Evolutionary conservation across 2,888 invertebrate species (phyloP), one percentile per base, ranked within the genome.

Genomic region (Dolomedes plantarius): DNA sequence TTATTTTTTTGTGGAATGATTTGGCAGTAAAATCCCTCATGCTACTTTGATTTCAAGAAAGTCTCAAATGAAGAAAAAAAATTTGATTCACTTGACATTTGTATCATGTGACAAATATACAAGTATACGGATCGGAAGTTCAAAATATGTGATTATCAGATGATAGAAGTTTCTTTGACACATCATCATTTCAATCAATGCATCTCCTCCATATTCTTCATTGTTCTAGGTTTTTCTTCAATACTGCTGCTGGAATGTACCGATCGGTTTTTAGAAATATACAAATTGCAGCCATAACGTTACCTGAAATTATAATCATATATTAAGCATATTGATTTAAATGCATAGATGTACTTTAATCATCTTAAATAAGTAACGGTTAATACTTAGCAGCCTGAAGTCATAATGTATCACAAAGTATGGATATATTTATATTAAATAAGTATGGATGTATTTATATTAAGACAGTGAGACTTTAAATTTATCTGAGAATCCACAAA

Each of bases 231-330:
- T 23, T 11, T 23, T 56, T 16, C 19, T 56, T 56, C 23, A 56
- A 56, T 56, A 56, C 56, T 56, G 56, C 11, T 56, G 56, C 56
- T 56, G 19, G 46, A n/a, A 46, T 46, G 46, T 46, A 36, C 11
- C 36, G 11, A 7, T 46, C 5, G 23, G 23, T 56, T 11, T 62
- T 27, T 62, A 0, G 29, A 27, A 29, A 65, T n/a, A 23, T n/a
- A 29, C n/a, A 29, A 29, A 65, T 65, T 28, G 31, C 29, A 16
- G 3, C 69, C 41, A 69, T 23, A 41, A 41, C 36, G 69, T 69
- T 69, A 69, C 69, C 69, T 69, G 13, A 69, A 69, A 68, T 1
- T n/a, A 5, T n/a, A 67, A 67, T 16, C n/a, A 31, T 0, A 7
- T 5, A 19, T n/a, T n/a, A n/a, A n/a, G n/a, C n/a, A n/a, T n/a